A percentile compares a stretch with the other conserved stretches of the same genome.
phyloP scores from a whole-genome alignment of 2,797 vertebrate species.

The Atherinosoma microstoma region DNA sequence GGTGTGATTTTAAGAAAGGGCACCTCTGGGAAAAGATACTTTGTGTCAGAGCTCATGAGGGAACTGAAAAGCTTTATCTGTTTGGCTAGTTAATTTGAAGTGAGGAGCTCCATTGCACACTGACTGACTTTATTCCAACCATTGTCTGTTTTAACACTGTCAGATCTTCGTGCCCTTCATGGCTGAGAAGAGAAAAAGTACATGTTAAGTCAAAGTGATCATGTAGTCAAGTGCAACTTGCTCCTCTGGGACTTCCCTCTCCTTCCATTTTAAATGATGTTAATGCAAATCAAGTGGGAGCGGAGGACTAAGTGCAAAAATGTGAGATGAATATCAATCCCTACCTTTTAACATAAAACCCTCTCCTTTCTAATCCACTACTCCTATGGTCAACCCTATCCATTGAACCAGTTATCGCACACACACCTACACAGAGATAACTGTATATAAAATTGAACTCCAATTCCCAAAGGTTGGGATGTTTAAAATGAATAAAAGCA shows the following conservation, averaged over 20 bases:
- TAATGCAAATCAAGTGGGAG: slow-evolving; percentile 74
- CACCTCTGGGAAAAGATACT: slow-evolving; percentile 30
- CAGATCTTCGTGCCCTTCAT: slow-evolving; percentile 66
- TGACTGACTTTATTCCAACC: slow-evolving; percentile 35
- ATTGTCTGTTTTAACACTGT: slow-evolving; percentile 43
- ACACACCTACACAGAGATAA: not conserved
- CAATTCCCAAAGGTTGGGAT: not conserved
- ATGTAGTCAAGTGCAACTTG: slow-evolving; percentile 60
- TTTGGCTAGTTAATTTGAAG: slow-evolving; percentile 48
- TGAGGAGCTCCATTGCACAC: slow-evolving; percentile 20
- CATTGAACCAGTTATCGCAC: slow-evolving; percentile 6
- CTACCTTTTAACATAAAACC: slow-evolving; percentile 43
- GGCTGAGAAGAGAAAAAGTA: slow-evolving; percentile 55
- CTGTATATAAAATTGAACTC: not conserved
- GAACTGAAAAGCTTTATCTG: slow-evolving; percentile 36
- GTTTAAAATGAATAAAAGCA: too few species aligned
- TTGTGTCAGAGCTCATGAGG: slow-evolving; percentile 40
- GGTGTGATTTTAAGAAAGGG: slow-evolving; percentile 11
- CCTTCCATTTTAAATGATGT: slow-evolving; percentile 68
- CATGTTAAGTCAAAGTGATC: slow-evolving; percentile 65
- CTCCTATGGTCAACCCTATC: slow-evolving; percentile 26
- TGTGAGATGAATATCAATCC: slow-evolving; percentile 75
- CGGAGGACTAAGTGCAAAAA: slow-evolving; percentile 58
- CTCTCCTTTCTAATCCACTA: slow-evolving; percentile 6
- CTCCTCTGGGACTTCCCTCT: slow-evolving; percentile 56